Percentiles rank a stretch among this genome's conserved stretches.
phyloP scores from a whole-genome alignment of 2,113 vertebrate species.

The Condylura cristata region DNA sequence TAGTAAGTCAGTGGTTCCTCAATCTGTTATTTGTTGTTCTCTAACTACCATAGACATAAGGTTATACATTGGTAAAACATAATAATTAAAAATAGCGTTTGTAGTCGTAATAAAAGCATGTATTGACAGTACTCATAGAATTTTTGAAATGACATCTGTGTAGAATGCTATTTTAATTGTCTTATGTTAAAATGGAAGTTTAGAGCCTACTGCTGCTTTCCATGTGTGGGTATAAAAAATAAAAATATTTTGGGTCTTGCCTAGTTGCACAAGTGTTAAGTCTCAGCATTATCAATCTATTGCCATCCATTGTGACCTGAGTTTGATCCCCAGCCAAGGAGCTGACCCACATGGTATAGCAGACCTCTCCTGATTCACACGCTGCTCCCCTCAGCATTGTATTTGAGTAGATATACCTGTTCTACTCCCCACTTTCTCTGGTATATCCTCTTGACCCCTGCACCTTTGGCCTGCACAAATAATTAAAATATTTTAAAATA shows the following conservation, averaged over 20 bases:
- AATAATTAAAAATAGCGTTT: neutral
- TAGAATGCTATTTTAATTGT: neutral
- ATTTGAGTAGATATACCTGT: too few species aligned
- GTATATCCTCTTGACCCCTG: too few species aligned
- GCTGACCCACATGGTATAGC: too few species aligned
- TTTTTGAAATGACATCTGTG: neutral
- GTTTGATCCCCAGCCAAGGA: too few species aligned
- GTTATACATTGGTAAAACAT: neutral
- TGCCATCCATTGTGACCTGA: too few species aligned
- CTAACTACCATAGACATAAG: slow-evolving; percentile 42
- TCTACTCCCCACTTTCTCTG: too few species aligned
- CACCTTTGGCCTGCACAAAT: too few species aligned
- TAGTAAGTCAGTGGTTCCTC: slow-evolving; percentile 3
- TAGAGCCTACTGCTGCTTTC: neutral
- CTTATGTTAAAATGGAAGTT: neutral
- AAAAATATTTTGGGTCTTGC: too few species aligned
- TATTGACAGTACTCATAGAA: neutral
- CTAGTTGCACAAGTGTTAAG: too few species aligned
- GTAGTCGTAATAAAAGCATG: neutral
- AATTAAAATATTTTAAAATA: neutral
- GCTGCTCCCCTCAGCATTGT: too few species aligned
- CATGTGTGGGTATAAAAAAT: neutral
- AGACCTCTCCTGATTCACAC: too few species aligned
- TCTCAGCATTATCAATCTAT: too few species aligned
- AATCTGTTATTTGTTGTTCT: slow-evolving; percentile 39